Conservation (phyloP, 1,140 invertebrate species). For the Lerema accius region DNA sequence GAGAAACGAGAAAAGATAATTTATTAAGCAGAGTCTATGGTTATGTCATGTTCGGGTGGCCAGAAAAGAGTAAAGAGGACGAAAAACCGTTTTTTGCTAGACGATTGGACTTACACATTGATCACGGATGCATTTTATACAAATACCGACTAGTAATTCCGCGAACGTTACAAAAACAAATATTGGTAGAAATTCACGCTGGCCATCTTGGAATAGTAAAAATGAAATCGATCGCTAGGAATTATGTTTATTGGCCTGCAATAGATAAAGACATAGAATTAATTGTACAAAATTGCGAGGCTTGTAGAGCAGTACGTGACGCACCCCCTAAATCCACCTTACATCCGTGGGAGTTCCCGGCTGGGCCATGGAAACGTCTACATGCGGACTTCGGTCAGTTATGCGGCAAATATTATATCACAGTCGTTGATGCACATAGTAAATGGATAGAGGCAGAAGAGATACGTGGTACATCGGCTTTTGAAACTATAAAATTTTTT, state of each 20-base stretch:
- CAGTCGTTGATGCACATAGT: constrained; percentile 14
- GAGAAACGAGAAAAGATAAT: constrained; percentile 39
- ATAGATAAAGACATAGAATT: constrained; percentile 74
- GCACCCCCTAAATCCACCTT: constrained; percentile 3
- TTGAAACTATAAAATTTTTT: constrained; percentile 16
- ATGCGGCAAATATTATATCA: constrained; percentile 19
- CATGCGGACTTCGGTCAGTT: constrained; percentile 18
- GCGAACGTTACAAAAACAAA: constrained; percentile 2
- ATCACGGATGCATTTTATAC: constrained; percentile 35
- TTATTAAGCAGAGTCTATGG: constrained; percentile 40
- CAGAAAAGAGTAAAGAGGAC: constrained; percentile 24
- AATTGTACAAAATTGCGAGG: neutral
- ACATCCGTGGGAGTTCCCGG: constrained; percentile 17
- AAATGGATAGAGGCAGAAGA: constrained; percentile 28
- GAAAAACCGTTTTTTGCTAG: constrained; percentile 36
- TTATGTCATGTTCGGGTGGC: constrained; percentile 46
- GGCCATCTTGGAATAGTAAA: constrained; percentile 76
- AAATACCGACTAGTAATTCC: constrained; percentile 21
- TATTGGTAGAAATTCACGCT: constrained; percentile 57
- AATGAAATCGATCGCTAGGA: constrained; percentile 80
- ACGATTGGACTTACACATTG: constrained; percentile 33
- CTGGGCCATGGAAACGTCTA: constrained; percentile 10
- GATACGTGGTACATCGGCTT: constrained; percentile 9
- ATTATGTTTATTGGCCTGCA: constrained; percentile 76
- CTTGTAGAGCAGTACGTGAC: constrained; percentile 10